phyloP scores from a whole-genome alignment of 2,797 vertebrate species.

The Mormyrus proboscirostris region DNA sequence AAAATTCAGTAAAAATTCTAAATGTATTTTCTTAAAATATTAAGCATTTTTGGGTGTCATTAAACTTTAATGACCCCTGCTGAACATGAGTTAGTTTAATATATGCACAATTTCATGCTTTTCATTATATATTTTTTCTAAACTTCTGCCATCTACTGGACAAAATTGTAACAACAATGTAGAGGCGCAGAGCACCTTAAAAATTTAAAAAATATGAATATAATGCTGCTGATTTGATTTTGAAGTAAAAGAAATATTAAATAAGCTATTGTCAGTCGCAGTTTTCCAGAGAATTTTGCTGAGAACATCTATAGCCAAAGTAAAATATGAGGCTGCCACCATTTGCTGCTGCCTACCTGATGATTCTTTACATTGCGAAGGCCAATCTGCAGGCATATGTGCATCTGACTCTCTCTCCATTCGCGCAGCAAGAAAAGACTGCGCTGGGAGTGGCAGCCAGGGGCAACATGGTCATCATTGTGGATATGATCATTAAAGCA shows the following conservation, averaged over 20 bases:
- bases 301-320: neutral
- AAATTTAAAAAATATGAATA: neutral
- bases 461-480: conserved; percentile 69
- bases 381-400: neutral
- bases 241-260: neutral
- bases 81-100: neutral
- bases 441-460: conserved; percentile 74
- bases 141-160: neutral
- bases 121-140: neutral
- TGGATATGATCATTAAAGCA: conserved; percentile 93
- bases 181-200: neutral
- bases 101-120: neutral
- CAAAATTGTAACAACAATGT: neutral
- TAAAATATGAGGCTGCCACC: neutral
- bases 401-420: neutral
- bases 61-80: neutral
- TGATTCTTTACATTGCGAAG: neutral
- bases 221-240: neutral
- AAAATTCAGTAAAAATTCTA: neutral
- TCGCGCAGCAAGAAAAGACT: conserved; percentile 75
- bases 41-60: neutral
- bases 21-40: neutral
- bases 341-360: neutral
- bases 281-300: neutral
- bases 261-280: neutral